A percentile compares a stretch with the other conserved stretches of the same genome.
phyloP scores from a whole-genome alignment of 2,113 vertebrate genomes.

The Esox niger region DNA sequence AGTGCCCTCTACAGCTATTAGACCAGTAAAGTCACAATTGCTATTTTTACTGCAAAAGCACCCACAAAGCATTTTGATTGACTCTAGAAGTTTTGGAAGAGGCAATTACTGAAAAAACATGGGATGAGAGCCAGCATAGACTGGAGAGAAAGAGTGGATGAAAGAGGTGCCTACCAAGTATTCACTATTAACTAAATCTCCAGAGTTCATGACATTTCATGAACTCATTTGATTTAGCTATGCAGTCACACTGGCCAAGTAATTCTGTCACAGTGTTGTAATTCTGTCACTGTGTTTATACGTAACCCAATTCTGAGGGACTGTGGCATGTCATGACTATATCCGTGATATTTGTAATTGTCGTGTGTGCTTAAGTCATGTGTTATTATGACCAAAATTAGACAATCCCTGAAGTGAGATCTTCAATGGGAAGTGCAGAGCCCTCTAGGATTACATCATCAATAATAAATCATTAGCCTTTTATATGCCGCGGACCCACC shows the following conservation, averaged over 20 bases:
- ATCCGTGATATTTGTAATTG: background rate
- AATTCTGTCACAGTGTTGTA: constrained; percentile 16
- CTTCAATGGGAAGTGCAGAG: constrained; percentile 45
- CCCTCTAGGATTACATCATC: constrained; percentile 65
- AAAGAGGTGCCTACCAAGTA: background rate
- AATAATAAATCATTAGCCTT: constrained; percentile 65
- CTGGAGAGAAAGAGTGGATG: constrained; percentile 20
- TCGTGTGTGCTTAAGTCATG: background rate
- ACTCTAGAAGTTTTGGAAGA: constrained; percentile 49
- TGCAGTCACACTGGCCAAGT: background rate
- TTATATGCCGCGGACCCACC: constrained; percentile 35
- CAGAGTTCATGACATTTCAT: background rate
- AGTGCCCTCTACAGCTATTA: no score
- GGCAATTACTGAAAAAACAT: constrained; percentile 59
- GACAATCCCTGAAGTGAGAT: constrained; percentile 36
- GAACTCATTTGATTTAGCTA: no score
- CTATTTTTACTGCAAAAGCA: constrained; percentile 56
- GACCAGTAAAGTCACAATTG: no score
- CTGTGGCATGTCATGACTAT: constrained; percentile 1
- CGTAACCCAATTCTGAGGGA: constrained; percentile 18
- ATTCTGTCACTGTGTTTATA: constrained; percentile 13
- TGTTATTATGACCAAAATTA: constrained; percentile 42
- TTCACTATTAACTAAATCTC: background rate
- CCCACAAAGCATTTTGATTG: constrained; percentile 46
- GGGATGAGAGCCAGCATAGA: constrained; percentile 40